Conservation (phyloP, 2,113 vertebrate genomes). For the Saimiri boliviensis region DNA sequence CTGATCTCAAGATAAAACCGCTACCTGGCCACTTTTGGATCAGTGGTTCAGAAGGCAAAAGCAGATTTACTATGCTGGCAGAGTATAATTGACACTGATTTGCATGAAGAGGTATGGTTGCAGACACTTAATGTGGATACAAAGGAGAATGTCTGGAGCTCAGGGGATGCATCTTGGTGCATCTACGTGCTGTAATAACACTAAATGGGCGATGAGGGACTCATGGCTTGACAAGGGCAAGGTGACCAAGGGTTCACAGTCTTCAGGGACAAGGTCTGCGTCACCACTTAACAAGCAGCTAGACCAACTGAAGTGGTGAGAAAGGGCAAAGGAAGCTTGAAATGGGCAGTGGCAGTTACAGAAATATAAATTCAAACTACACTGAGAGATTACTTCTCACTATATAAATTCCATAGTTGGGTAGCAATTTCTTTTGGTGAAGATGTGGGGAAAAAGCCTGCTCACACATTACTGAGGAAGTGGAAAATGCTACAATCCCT, state of each 20-base stretch:
- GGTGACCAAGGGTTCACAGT: neutral
- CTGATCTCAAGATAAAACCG: neutral
- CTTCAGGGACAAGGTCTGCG: neutral
- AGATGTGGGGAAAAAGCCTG: neutral
- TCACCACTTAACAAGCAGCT: neutral
- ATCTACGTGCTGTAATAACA: neutral
- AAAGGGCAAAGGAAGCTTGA: neutral
- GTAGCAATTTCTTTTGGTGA: neutral
- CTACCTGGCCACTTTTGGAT: neutral
- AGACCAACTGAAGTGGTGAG: neutral
- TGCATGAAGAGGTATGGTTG: neutral
- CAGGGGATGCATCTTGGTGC: neutral
- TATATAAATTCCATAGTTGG: neutral
- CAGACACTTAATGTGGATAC: neutral
- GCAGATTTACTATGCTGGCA: neutral
- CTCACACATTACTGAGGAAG: neutral
- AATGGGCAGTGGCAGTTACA: neutral
- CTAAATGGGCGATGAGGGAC: neutral
- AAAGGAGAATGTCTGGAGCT: neutral
- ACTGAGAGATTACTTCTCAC: neutral
- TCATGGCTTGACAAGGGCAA: neutral
- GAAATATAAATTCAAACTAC: neutral
- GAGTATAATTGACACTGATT: neutral
- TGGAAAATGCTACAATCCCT: neutral
- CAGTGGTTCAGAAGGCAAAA: neutral